Conservation (phyloP, 2,113 vertebrate genomes). For the Xiphophorus hellerii region DNA sequence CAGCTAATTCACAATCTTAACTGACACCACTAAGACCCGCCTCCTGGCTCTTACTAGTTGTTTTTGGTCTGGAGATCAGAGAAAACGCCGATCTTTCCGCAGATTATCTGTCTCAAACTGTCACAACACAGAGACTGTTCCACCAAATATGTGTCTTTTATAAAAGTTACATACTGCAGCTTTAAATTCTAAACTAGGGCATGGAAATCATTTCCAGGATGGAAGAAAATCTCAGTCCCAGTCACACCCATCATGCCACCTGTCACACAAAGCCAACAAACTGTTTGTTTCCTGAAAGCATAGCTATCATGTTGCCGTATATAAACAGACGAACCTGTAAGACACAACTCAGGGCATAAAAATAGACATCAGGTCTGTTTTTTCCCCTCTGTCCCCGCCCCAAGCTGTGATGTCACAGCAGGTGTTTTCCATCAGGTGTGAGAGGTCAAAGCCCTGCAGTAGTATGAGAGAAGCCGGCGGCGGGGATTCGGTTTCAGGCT, state of each 20-base stretch:
- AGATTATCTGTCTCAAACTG: too few species aligned
- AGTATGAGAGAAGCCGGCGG: slow-evolving; percentile 13
- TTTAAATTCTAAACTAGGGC: neutral
- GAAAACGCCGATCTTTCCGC: too few species aligned
- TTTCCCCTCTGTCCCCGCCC: neutral
- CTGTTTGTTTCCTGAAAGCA: neutral
- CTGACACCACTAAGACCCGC: too few species aligned
- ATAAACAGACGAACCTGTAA: neutral
- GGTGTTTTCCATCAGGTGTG: neutral
- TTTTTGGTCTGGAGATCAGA: too few species aligned
- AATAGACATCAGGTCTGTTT: neutral
- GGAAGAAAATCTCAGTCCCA: neutral
- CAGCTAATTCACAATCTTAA: too few species aligned
- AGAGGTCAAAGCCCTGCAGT: slow-evolving; percentile 17
- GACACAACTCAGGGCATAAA: neutral
- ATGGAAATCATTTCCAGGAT: too few species aligned
- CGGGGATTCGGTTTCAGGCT: slow-evolving; percentile 1
- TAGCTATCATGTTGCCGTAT: fast-evolving
- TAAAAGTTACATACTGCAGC: too few species aligned
- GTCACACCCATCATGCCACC: neutral
- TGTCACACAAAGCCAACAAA: neutral
- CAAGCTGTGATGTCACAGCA: slow-evolving; percentile 4
- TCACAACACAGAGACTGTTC: too few species aligned
- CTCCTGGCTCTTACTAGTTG: too few species aligned
- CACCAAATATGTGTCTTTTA: too few species aligned